phyloP scores from a whole-genome alignment of 2,113 vertebrate species.

The Protobothrops mucrosquamatus region DNA sequence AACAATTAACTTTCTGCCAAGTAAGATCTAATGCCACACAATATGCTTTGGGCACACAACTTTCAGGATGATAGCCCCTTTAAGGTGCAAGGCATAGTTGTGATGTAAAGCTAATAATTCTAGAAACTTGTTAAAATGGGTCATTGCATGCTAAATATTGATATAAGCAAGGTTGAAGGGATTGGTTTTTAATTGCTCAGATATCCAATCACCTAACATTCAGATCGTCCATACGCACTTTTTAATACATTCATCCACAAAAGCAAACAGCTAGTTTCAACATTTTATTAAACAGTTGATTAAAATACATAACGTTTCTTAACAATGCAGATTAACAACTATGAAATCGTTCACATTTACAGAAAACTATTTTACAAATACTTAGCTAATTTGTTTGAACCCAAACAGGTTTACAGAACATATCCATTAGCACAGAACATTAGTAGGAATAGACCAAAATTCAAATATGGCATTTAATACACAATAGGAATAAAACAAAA shows the following conservation, averaged over 20 bases:
- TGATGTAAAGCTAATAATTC: conserved; percentile 36
- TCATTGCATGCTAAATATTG: conserved; percentile 55
- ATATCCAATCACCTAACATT: conserved; percentile 69
- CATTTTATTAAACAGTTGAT: conserved; percentile 77
- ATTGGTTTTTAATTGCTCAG: conserved; percentile 54
- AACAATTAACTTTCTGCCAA: background rate
- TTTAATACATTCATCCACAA: conserved; percentile 77
- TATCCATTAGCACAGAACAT: conserved; percentile 67
- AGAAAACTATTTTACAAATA: conserved; percentile 73
- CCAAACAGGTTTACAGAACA: conserved; percentile 77
- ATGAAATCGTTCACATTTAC: conserved; percentile 65
- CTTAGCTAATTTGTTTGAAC: conserved; percentile 82
- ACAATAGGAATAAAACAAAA: conserved; percentile 60
- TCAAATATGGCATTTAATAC: conserved; percentile 70
- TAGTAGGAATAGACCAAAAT: conserved; percentile 73
- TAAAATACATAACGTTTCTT: conserved; percentile 73
- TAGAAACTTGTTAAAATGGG: conserved; percentile 38
- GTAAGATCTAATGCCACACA: background rate
- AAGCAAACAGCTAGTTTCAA: conserved; percentile 82
- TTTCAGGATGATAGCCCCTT: conserved; percentile 50
- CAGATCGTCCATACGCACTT: conserved; percentile 63
- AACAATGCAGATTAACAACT: conserved; percentile 67
- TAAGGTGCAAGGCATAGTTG: conserved; percentile 46
- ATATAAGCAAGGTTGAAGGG: conserved; percentile 77
- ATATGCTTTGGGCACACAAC: background rate